Base-by-base conservation (phyloP, 2,888 invertebrate species). In the Kuschelorhynchus macadamiae region DNA sequence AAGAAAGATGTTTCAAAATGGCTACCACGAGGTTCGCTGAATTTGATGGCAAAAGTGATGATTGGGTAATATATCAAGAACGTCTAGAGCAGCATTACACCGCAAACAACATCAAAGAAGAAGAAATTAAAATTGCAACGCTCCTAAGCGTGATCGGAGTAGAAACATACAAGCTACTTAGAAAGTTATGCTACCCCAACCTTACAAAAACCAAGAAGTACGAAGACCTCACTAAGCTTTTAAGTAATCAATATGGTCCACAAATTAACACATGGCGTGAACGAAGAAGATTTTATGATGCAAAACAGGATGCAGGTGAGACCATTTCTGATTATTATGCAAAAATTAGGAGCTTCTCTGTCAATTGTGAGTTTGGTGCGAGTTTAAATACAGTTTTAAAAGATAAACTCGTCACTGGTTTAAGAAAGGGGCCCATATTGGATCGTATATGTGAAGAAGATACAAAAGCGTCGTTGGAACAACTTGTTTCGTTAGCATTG, bases 141-240 rank as follows among this genome's bases (percentile, higher is more conserved):
- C 33, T 67, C 33, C n/a, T 53, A 11, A 61, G 52, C 30, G 57
- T 53, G 8, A 57, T 57, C 9, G 62, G 50, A 16, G 25, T 36
- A 25, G 17, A 14, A 21, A 62, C 61, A 8, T 61, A 67, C 21
- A 62, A 67, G 18, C 41, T 62, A 8, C n/a, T 71, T 16, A 49
- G 62, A 56, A 61, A 70, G 33, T 18, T 71, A 17, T 65, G 72
- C 42, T 33, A 56, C 44, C 72, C 72, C 9, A 8, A 12, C 2
- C 44, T 61, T 21, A n/a, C n/a, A n/a, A n/a, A n/a, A n/a, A n/a
- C n/a, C n/a, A n/a, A n/a, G n/a, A 12, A 12, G 5, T 7, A 4
- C 4, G 30, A 30, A 9, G 33, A 59, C 7, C 20, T 59, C 16
- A 33, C 33, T 17, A 16, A 49, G 14, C 2, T 49, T 14, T 18